These are phyloP conservation scores for Tetramorium simillimum DNA, from an alignment of 1,140 invertebrate species.

Conservation along the genomic window DNA sequence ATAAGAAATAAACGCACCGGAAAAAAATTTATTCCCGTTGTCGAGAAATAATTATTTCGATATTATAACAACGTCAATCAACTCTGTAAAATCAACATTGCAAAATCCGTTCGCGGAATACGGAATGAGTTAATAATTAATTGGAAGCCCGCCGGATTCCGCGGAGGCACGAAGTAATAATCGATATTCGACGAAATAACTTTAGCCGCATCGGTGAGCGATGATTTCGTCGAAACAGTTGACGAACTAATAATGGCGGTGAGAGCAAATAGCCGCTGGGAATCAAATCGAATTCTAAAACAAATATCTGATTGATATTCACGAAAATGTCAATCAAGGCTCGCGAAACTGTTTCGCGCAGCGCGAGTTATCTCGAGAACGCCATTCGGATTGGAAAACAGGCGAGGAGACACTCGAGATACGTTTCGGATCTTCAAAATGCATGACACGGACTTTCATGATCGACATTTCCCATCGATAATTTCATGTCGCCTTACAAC, in stretches of 20 bases:
- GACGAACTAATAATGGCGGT: slow-evolving; percentile 38
- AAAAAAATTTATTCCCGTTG: background rate
- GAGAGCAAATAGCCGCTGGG: slow-evolving; percentile 19
- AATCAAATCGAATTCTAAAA: slow-evolving; percentile 33
- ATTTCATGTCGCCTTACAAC: slow-evolving; percentile 10
- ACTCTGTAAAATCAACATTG: background rate
- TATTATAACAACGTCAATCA: background rate
- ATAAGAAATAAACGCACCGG: background rate
- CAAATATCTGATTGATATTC: slow-evolving; percentile 35
- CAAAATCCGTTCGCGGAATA: slow-evolving; percentile 1
- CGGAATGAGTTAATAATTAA: slow-evolving; percentile 36
- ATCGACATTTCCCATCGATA: background rate
- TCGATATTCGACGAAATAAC: slow-evolving; percentile 35
- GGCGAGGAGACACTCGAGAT: slow-evolving; percentile 8
- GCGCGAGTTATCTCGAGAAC: background rate
- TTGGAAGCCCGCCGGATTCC: background rate
- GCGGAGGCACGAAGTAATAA: slow-evolving; percentile 1
- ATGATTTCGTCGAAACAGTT: slow-evolving; percentile 5
- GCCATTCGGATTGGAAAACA: background rate
- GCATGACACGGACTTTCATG: background rate
- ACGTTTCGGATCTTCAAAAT: slow-evolving; percentile 13
- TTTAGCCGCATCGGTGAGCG: background rate
- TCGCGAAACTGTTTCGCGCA: slow-evolving; percentile 18
- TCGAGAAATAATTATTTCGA: background rate
- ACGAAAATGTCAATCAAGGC: background rate